Evolutionary conservation across 2,797 vertebrate genomes (phyloP).

Genomic region (Enteromius anoplus): DNA sequence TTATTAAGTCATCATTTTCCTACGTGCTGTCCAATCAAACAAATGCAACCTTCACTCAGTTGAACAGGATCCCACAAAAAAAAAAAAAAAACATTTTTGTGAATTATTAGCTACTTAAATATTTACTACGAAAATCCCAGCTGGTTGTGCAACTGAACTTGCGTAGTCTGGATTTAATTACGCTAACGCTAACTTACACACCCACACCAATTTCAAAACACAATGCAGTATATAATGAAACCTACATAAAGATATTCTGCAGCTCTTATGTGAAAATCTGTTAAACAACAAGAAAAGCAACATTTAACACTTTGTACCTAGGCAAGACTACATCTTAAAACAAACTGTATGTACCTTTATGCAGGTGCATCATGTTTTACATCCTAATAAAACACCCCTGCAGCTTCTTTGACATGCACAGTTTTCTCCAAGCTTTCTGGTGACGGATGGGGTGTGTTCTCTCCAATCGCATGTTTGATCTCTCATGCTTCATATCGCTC

Average conservation of each 20-base stretch:
- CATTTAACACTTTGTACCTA: not conserved
- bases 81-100: not conserved
- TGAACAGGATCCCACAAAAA: not conserved
- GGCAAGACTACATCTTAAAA: conserved; percentile 15
- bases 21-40: not conserved
- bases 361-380: conserved; percentile 66
- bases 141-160: not conserved
- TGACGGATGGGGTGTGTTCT: conserved; percentile 42
- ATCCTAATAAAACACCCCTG: conserved; percentile 55
- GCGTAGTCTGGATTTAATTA: not conserved
- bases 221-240: not conserved
- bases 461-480: conserved; percentile 38
- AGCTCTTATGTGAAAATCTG: not conserved
- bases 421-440: conserved; percentile 40
- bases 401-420: conserved; percentile 46
- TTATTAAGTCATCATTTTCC: conserved; percentile 21
- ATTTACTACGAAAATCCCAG: not conserved
- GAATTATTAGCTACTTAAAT: not conserved
- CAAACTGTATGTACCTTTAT: conserved; percentile 67
- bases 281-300: not conserved
- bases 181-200: not conserved
- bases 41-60: conserved; percentile 1
- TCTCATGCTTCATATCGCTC: conserved; percentile 43
- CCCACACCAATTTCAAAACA: not conserved
- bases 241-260: not conserved